These are phyloP conservation scores for Cryptocheilus praepositus DNA, from an alignment of 2,888 invertebrate genomes.

Conservation along the genomic window DNA sequence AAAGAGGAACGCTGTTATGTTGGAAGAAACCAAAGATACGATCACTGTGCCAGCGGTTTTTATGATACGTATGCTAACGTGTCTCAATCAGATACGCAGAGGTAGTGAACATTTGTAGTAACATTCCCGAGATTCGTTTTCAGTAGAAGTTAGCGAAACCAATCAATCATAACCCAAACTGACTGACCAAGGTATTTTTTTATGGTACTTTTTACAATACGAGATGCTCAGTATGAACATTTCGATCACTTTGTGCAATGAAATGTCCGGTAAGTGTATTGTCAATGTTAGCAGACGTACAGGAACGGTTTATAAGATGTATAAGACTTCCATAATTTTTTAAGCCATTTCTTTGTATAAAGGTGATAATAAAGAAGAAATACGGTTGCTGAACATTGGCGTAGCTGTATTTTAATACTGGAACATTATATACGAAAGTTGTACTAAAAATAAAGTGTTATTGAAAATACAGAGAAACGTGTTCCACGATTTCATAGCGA, in stretches of 20 bases:
- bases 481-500: constrained; percentile 3
- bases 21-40: constrained; percentile 90
- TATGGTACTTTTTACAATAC: not conserved
- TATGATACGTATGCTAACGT: constrained; percentile 86
- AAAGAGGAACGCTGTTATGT: constrained; percentile 86
- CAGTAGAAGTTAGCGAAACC: not conserved
- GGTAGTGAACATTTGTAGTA: constrained; percentile 70
- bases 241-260: not conserved
- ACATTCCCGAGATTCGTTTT: constrained; percentile 32
- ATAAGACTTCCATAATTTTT: not conserved
- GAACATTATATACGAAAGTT: constrained; percentile 32
- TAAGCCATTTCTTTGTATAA: constrained; percentile 1
- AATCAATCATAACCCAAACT: not conserved
- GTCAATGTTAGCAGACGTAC: too few relatives aligned
- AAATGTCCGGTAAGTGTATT: not conserved
- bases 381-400: constrained; percentile 1
- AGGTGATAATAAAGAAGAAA: constrained; percentile 13
- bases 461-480: constrained; percentile 35
- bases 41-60: constrained; percentile 92
- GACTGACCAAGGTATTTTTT: not conserved
- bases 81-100: constrained; percentile 81
- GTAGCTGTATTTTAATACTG: constrained; percentile 32
- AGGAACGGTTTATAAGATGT: not conserved
- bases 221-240: not conserved
- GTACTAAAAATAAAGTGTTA: constrained; percentile 42